Conservation (phyloP, 2,888 invertebrate genomes). For the Phyllotreta cruciferae region DNA sequence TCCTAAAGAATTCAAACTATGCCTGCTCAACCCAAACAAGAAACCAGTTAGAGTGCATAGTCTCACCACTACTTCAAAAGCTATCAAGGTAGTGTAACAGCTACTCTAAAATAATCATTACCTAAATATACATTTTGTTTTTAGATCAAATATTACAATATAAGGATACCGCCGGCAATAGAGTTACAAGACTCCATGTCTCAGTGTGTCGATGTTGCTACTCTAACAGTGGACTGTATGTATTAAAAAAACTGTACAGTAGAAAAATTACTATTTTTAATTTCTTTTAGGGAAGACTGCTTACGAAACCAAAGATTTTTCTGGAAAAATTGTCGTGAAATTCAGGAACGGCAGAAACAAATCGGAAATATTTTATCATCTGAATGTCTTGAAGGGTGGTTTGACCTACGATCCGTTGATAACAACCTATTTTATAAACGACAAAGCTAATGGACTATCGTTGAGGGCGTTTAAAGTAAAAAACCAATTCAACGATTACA, state of each 20-base stretch:
- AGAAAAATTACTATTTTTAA: slow-evolving; percentile 15
- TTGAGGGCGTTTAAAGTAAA: slow-evolving; percentile 66
- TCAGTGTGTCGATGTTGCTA: slow-evolving; percentile 66
- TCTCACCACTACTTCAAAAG: slow-evolving; percentile 69
- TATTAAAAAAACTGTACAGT: slow-evolving; percentile 36
- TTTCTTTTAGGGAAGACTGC: slow-evolving; percentile 64
- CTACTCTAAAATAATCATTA: background rate
- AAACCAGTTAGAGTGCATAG: slow-evolving; percentile 72
- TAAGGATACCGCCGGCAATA: slow-evolving; percentile 71
- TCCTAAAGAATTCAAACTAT: slow-evolving; percentile 67
- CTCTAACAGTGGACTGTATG: slow-evolving; percentile 76
- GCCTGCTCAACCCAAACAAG: slow-evolving; percentile 71
- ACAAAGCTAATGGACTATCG: slow-evolving; percentile 51
- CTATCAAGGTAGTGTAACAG: slow-evolving; percentile 63
- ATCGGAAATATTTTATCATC: slow-evolving; percentile 71
- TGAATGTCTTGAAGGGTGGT: slow-evolving; percentile 67
- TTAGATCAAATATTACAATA: slow-evolving; percentile 66
- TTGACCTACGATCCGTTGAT: slow-evolving; percentile 65
- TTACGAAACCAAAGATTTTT: slow-evolving; percentile 63
- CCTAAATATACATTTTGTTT: background rate
- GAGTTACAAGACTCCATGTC: slow-evolving; percentile 59
- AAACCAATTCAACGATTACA: slow-evolving; percentile 76
- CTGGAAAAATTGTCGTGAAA: slow-evolving; percentile 66
- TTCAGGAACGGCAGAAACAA: slow-evolving; percentile 60
- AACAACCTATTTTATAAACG: slow-evolving; percentile 61